phyloP scores from a whole-genome alignment of 64 coral and sea anemone species.

The Catalaphyllia jardinei region DNA sequence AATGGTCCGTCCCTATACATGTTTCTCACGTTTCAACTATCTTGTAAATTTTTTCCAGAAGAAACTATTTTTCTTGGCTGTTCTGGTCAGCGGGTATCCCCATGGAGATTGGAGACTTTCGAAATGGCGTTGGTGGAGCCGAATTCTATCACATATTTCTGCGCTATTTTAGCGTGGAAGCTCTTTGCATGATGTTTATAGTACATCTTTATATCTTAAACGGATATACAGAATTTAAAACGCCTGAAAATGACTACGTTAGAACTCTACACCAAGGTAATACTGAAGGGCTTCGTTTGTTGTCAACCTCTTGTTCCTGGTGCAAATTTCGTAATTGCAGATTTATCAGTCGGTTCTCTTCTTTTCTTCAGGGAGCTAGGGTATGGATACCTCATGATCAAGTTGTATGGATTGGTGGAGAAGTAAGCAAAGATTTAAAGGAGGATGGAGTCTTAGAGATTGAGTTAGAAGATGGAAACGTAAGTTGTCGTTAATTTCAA shows the following conservation, averaged over 20 bases:
- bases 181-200: conserved; percentile 13
- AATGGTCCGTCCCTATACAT: no score
- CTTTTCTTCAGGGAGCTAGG: conserved; percentile 58
- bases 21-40: not conserved
- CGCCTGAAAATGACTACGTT: conserved; percentile 50
- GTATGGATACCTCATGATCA: conserved; percentile 72
- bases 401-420: conserved; percentile 75
- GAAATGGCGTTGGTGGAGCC: conserved; percentile 7
- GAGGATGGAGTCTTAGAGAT: conserved; percentile 59
- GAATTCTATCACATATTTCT: conserved; percentile 1
- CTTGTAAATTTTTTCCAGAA: not conserved
- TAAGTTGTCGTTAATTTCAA: not conserved
- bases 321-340: not conserved
- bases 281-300: not conserved
- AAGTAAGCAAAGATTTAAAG: conserved; percentile 57
- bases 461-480: conserved; percentile 61
- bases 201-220: conserved; percentile 4
- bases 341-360: conserved; percentile 7
- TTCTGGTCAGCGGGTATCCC: not conserved
- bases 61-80: no score
- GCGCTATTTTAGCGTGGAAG: not conserved
- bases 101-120: not conserved
- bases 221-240: conserved; percentile 17
- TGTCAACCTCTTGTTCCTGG: not conserved
- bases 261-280: conserved; percentile 67